These are phyloP conservation scores for Lepeophtheirus nordmannii DNA, from an alignment of 2,888 invertebrate species.

Conservation along the genomic window DNA sequence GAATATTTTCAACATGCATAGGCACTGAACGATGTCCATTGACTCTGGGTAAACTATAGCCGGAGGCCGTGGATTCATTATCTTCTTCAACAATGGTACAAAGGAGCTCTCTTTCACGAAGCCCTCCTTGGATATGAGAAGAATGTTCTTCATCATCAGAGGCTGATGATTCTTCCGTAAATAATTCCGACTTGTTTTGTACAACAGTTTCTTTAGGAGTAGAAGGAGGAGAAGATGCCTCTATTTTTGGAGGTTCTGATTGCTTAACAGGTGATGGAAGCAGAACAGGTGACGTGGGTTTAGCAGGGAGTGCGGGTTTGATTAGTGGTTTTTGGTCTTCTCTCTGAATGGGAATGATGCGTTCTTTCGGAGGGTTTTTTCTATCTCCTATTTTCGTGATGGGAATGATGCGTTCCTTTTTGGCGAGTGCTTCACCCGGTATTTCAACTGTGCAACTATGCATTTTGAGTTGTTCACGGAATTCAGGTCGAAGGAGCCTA, in stretches of 20 bases:
- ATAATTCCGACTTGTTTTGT: neutral
- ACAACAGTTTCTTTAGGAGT: no score
- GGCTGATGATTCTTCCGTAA: constrained; percentile 2
- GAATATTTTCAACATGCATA: neutral
- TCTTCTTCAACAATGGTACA: constrained; percentile 23
- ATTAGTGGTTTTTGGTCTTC: neutral
- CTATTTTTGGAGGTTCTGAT: no score
- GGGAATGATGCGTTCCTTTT: constrained; percentile 8
- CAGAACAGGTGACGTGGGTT: neutral
- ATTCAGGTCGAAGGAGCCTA: constrained; percentile 66
- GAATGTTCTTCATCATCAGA: constrained; percentile 8
- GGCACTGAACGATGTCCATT: neutral
- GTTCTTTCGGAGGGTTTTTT: neutral
- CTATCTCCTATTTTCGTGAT: neutral
- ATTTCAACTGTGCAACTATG: constrained; percentile 18
- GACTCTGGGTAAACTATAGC: neutral
- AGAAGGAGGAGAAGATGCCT: no score
- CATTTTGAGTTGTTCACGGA: constrained; percentile 53
- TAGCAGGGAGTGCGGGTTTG: neutral
- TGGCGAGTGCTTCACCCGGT: constrained; percentile 1
- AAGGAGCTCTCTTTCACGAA: constrained; percentile 14
- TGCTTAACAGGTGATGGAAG: no score
- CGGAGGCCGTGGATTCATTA: constrained; percentile 22
- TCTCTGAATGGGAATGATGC: constrained; percentile 16
- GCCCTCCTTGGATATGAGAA: neutral